phyloP scores from a whole-genome alignment of 2,113 vertebrate species.

The Clarias gariepinus region DNA sequence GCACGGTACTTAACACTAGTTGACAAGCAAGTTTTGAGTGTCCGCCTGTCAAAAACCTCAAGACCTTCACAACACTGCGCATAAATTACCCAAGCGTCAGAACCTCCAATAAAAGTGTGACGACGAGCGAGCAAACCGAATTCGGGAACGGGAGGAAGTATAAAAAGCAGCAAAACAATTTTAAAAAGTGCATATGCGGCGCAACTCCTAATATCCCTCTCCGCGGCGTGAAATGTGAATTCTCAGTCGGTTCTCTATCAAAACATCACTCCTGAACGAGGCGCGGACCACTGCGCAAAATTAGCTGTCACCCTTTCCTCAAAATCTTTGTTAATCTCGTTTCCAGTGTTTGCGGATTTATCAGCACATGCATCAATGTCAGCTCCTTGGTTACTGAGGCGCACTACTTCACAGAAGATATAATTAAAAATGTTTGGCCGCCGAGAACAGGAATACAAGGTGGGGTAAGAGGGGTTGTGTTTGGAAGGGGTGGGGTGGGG shows the following conservation, averaged over 20 bases:
- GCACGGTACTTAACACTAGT: conserved; percentile 23
- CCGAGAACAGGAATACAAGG: conserved; percentile 62
- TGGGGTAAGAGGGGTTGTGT: conserved; percentile 38
- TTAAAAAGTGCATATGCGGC: conserved; percentile 74
- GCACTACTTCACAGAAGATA: conserved; percentile 97
- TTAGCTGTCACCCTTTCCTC: conserved; percentile 99
- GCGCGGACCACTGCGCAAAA: conserved; percentile 96
- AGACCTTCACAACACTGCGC: conserved; percentile 13
- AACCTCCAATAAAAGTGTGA: conserved; percentile 26
- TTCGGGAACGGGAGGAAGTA: conserved; percentile 33
- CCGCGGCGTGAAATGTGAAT: conserved; percentile 70
- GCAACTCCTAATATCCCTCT: conserved; percentile 62
- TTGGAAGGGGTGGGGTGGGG: conserved; percentile 47
- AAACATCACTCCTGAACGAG: conserved; percentile 91
- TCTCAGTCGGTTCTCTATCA: conserved; percentile 95
- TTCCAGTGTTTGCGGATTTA: conserved; percentile 99
- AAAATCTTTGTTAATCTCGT: conserved; percentile 99
- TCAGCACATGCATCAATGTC: conserved; percentile 99
- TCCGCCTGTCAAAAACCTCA: conserved; percentile 34
- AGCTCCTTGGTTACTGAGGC: conserved; percentile 99
- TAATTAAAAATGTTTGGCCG: conserved; percentile 99
- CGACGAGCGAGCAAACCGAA: conserved; percentile 34
- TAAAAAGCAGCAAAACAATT: conserved; percentile 61
- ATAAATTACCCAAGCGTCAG: conserved; percentile 39
- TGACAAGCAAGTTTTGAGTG: conserved; percentile 34